phyloP scores from a whole-genome alignment of 1,140 invertebrate species.

The Psix sp. region DNA sequence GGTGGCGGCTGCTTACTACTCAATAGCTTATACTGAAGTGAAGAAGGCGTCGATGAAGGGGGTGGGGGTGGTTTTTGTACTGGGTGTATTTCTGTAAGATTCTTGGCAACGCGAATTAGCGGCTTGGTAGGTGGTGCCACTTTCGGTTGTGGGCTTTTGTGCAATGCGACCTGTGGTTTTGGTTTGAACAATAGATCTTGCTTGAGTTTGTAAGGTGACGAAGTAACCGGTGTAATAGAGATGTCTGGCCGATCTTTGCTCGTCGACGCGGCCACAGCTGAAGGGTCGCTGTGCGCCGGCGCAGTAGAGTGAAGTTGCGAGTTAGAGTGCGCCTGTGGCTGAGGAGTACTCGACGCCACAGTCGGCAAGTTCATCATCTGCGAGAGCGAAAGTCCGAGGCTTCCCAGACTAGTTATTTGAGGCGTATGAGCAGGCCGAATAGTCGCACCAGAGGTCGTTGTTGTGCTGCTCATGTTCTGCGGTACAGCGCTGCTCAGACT shows the following conservation, averaged over 20 bases:
- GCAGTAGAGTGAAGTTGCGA: background rate
- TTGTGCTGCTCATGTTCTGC: constrained; percentile 9
- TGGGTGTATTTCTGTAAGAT: constrained; percentile 61
- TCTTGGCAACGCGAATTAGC: constrained; percentile 69
- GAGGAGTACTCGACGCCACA: constrained; percentile 8
- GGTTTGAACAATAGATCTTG: constrained; percentile 25
- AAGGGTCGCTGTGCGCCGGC: constrained; percentile 8
- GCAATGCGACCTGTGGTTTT: constrained; percentile 62
- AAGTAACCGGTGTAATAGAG: constrained; percentile 71
- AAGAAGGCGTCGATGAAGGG: constrained; percentile 24
- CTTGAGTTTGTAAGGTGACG: constrained; percentile 61
- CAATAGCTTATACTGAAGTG: constrained; percentile 70
- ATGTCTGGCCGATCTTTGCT: constrained; percentile 70
- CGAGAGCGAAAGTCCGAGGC: constrained; percentile 4
- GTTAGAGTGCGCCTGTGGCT: background rate
- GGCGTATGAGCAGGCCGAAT: constrained; percentile 17
- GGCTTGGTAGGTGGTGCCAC: constrained; percentile 36
- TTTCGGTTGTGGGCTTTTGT: constrained; percentile 60
- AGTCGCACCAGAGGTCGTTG: constrained; percentile 15
- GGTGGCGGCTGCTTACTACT: constrained; percentile 68
- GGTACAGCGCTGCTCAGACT: constrained; percentile 51
- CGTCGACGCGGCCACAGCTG: constrained; percentile 28
- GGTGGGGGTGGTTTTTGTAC: background rate
- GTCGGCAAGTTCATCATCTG: constrained; percentile 31
- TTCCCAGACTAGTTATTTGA: constrained; percentile 2